phyloP scores from a whole-genome alignment of 2,797 vertebrate genomes.

The Sebastes ruberrimus region DNA sequence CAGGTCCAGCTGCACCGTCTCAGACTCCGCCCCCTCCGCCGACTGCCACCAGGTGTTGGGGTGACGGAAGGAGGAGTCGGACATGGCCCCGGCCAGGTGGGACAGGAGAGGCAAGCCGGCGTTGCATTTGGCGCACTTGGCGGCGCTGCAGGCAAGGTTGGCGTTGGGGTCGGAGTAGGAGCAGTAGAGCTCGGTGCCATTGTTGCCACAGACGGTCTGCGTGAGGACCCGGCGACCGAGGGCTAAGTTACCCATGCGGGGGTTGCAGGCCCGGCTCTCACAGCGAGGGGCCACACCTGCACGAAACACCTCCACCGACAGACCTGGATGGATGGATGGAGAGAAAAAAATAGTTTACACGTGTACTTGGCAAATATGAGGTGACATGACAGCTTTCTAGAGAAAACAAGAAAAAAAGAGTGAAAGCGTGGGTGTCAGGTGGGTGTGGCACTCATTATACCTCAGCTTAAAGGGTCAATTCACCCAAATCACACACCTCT shows the following conservation, averaged over 20 bases:
- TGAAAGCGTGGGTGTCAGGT: neutral
- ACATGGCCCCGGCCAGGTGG: conserved; percentile 91
- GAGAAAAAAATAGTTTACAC: neutral
- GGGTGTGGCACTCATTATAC: neutral
- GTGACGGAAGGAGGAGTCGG: conserved; percentile 92
- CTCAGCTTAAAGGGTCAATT: conserved; percentile 12
- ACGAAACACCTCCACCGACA: conserved; percentile 55
- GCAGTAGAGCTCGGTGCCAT: conserved; percentile 87
- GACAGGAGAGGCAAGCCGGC: conserved; percentile 81
- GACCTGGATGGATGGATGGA: conserved; percentile 64
- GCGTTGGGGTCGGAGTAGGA: conserved; percentile 76
- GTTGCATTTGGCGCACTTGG: conserved; percentile 87
- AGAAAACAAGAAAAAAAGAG: neutral
- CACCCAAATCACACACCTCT: neutral
- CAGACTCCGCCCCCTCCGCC: conserved; percentile 77
- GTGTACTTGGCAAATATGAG: neutral
- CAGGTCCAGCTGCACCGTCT: conserved; percentile 92
- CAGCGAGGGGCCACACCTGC: conserved; percentile 84
- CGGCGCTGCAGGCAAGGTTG: conserved; percentile 72
- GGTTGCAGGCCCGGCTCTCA: conserved; percentile 92
- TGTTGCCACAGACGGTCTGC: conserved; percentile 88
- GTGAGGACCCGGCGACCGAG: conserved; percentile 88
- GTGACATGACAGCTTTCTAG: neutral
- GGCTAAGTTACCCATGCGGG: conserved; percentile 94
- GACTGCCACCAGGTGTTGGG: conserved; percentile 99